Evolutionary conservation across 2,888 invertebrate genomes (phyloP).

Genomic region (Proisotoma minuta): DNA sequence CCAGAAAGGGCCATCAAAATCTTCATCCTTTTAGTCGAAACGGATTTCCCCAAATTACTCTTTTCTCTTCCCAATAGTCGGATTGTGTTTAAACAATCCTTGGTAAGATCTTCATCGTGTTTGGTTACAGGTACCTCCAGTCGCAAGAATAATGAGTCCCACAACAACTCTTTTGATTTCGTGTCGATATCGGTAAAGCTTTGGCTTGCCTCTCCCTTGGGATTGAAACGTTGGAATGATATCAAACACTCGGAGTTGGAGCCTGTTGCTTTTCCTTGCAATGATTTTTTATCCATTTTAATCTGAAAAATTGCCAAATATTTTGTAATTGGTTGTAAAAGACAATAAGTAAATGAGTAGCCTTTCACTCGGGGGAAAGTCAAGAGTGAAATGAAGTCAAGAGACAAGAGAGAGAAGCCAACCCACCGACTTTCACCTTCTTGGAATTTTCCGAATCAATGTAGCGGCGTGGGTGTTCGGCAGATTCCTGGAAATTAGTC

Average conservation of each 20-base stretch:
- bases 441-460: no score
- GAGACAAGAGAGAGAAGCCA: no score
- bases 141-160: conserved; percentile 60
- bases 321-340: no score
- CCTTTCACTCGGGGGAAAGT: no score
- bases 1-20: conserved; percentile 65
- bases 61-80: conserved; percentile 74
- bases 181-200: not conserved
- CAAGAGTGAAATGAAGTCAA: no score
- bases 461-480: no score
- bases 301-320: no score
- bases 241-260: not conserved
- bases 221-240: not conserved
- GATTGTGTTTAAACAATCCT: conserved; percentile 59
- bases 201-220: not conserved
- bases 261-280: not conserved
- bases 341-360: no score
- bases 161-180: conserved; percentile 55
- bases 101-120: conserved; percentile 51
- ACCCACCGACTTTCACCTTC: no score
- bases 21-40: conserved; percentile 65
- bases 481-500: no score
- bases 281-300: not conserved
- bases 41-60: conserved; percentile 62
- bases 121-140: conserved; percentile 53